phyloP scores from a whole-genome alignment of 2,113 vertebrate genomes.

The Dermatemys mawii region DNA sequence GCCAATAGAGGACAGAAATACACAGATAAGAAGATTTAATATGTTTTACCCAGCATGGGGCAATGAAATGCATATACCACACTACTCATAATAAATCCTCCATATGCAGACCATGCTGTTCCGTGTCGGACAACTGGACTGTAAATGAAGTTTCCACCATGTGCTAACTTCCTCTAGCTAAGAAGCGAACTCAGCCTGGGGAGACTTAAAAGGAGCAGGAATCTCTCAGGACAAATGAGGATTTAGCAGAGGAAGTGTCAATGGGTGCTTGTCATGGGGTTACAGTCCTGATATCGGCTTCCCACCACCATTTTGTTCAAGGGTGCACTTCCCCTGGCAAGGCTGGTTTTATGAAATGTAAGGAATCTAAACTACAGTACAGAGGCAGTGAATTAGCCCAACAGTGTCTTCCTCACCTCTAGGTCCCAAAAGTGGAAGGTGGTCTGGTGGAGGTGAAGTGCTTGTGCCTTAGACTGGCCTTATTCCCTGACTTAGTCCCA shows the following conservation, averaged over 20 bases:
- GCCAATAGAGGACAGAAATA: slow-evolving; percentile 10
- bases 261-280: neutral
- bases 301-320: slow-evolving; percentile 39
- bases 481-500: slow-evolving; percentile 10
- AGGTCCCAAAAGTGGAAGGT: neutral
- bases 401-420: neutral
- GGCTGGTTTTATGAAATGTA: neutral
- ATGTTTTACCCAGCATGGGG: neutral
- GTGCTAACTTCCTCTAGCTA: neutral
- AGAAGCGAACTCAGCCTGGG: neutral
- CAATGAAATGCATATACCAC: slow-evolving; percentile 36
- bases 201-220: neutral
- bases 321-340: neutral
- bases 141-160: neutral
- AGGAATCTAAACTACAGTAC: neutral
- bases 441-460: slow-evolving; percentile 10
- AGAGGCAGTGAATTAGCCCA: neutral
- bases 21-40: neutral
- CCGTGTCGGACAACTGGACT: neutral
- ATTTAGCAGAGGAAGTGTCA: accelerated
- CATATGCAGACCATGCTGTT: neutral
- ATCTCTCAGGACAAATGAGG: neutral
- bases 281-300: neutral
- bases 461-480: neutral
- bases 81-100: slow-evolving; percentile 17